Evolutionary conservation across 2,113 vertebrate species (phyloP).

Genomic region (Chaenogobius annularis): DNA sequence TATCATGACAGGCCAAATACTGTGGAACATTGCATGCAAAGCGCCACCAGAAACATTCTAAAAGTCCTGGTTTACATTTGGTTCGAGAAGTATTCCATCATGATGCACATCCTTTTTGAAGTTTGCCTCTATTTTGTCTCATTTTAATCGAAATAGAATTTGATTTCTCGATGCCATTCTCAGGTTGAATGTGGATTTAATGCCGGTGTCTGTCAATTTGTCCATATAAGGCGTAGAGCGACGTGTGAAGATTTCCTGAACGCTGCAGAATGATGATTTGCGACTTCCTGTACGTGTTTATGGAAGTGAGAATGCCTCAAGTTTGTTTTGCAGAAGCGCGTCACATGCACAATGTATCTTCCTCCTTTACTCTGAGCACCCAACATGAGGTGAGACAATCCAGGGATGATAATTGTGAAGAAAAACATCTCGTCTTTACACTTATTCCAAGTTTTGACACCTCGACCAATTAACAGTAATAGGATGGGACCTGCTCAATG

Average conservation of each 20-base stretch:
- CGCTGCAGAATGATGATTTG: constrained; percentile 20
- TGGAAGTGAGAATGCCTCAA: constrained; percentile 32
- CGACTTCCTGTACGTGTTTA: constrained; percentile 27
- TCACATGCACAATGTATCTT: constrained; percentile 9
- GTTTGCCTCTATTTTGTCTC: background rate
- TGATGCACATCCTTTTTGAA: background rate
- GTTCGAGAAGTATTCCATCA: no score
- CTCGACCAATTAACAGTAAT: no score
- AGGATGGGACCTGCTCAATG: no score
- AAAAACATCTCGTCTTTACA: no score
- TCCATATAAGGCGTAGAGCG: constrained; percentile 9
- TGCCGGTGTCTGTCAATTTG: constrained; percentile 12
- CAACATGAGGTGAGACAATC: background rate
- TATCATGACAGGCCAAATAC: no score
- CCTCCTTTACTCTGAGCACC: background rate
- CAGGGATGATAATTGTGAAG: background rate
- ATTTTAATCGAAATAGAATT: no score
- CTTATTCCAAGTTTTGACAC: no score
- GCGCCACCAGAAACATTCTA: no score
- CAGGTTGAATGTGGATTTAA: background rate
- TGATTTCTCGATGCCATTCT: background rate
- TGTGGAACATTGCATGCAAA: no score
- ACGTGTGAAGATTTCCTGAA: constrained; percentile 27
- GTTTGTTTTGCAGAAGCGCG: constrained; percentile 17
- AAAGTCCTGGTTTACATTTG: no score